A percentile compares a stretch with the other conserved stretches of the same genome.
Evolutionary conservation across 1,140 invertebrate species (phyloP).

Genomic region (Ephestia elutella): DNA sequence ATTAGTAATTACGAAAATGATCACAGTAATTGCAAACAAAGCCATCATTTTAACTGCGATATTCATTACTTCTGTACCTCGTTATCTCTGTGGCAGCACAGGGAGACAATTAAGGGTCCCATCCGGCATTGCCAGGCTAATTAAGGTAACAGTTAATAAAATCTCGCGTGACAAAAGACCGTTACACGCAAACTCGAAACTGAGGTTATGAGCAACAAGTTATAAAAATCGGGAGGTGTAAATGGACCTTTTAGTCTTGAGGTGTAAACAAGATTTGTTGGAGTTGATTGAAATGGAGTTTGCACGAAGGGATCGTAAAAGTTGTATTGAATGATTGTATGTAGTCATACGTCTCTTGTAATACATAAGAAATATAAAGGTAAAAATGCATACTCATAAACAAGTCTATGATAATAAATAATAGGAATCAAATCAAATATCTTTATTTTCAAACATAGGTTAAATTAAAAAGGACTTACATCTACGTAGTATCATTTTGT

Average conservation of each 20-base stretch:
- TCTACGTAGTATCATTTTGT: too few relatives aligned
- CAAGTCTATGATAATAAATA: too few relatives aligned
- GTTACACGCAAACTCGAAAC: conserved; percentile 29
- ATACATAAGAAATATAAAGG: too few relatives aligned
- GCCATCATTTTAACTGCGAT: not conserved
- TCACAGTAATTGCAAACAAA: not conserved
- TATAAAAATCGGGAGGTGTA: conserved; percentile 4
- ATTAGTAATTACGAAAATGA: not conserved
- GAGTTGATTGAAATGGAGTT: not conserved
- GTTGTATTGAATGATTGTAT: too few relatives aligned
- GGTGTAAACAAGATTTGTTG: not conserved
- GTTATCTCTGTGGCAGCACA: not conserved
- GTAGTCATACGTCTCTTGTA: too few relatives aligned
- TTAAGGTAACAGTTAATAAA: conserved; percentile 44
- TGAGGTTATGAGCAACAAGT: conserved; percentile 2
- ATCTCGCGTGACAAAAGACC: conserved; percentile 41
- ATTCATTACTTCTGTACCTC: not conserved
- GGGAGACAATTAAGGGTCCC: conserved; percentile 2
- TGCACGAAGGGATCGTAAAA: not conserved
- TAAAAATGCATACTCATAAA: too few relatives aligned
- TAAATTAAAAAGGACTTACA: too few relatives aligned
- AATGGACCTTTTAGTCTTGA: conserved; percentile 2
- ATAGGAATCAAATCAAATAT: too few relatives aligned
- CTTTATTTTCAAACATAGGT: too few relatives aligned
- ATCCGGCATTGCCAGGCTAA: conserved; percentile 21